Evolutionary conservation across 64 coral and sea anemone species (phyloP).

Genomic region (Exaiptasia diaphana): DNA sequence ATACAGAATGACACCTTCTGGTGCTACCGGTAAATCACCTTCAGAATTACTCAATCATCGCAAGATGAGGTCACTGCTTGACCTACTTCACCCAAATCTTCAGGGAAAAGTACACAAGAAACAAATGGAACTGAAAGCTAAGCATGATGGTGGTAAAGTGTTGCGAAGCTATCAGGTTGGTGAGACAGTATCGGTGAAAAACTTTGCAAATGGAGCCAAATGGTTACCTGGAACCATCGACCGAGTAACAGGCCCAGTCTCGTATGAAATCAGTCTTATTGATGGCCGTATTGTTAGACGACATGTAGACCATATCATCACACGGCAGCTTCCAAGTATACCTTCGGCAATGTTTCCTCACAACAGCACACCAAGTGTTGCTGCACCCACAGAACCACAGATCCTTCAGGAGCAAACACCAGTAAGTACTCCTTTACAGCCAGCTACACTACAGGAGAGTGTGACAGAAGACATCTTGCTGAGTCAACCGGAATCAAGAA

Average conservation of each 20-base stretch:
- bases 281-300: background rate
- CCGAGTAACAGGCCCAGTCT: background rate
- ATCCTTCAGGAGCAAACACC: background rate
- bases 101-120: background rate
- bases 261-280: background rate
- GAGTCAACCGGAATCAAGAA: background rate
- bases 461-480: background rate
- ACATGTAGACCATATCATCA: background rate
- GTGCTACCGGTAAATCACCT: background rate
- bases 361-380: background rate
- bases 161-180: background rate
- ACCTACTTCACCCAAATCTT: background rate
- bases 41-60: background rate
- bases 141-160: background rate
- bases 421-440: background rate
- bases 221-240: background rate
- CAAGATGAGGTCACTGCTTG: background rate
- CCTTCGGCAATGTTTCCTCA: too few relatives aligned
- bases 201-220: background rate
- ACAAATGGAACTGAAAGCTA: background rate
- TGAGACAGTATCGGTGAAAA: background rate
- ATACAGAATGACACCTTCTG: conserved; percentile 19
- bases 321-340: background rate
- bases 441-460: background rate
- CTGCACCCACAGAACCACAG: background rate